Conservation (phyloP, 2,888 invertebrate genomes). For the Lasius platythorax region DNA sequence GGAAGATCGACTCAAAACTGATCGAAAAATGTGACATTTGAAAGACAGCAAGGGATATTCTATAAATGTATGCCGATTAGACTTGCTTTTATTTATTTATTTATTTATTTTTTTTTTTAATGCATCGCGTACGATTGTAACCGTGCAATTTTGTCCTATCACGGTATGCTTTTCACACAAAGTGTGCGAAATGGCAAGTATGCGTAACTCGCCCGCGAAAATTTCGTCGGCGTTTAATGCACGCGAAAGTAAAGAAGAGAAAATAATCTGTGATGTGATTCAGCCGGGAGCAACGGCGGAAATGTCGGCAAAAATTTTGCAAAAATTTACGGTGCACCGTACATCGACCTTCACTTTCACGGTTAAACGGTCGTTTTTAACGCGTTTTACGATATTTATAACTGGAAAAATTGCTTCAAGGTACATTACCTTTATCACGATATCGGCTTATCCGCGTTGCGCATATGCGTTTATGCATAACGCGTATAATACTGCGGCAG, state of each 20-base stretch:
- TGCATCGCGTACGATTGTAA: not conserved
- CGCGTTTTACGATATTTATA: constrained; percentile 31
- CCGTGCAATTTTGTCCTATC: not conserved
- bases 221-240: not conserved
- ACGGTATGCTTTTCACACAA: not conserved
- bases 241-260: constrained; percentile 6
- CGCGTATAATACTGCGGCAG: not conserved
- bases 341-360: constrained; percentile 54
- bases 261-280: constrained; percentile 40
- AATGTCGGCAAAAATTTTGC: constrained; percentile 37
- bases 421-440: constrained; percentile 5
- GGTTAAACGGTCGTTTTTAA: constrained; percentile 49
- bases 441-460: not conserved
- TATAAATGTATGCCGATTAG: not conserved
- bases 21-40: not conserved
- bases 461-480: constrained; percentile 7
- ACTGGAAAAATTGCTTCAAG: constrained; percentile 55
- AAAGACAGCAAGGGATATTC: not conserved
- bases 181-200: not conserved
- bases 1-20: not conserved
- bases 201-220: not conserved
- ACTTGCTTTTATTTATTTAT: not conserved
- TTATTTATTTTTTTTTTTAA: not conserved
- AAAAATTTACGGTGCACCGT: constrained; percentile 43
- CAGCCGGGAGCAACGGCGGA: constrained; percentile 12